A percentile compares a stretch with the other conserved stretches of the same genome.
These are phyloP conservation scores for Sympetrum striolatum DNA, from an alignment of 2,888 invertebrate species.

Conservation along the genomic window DNA sequence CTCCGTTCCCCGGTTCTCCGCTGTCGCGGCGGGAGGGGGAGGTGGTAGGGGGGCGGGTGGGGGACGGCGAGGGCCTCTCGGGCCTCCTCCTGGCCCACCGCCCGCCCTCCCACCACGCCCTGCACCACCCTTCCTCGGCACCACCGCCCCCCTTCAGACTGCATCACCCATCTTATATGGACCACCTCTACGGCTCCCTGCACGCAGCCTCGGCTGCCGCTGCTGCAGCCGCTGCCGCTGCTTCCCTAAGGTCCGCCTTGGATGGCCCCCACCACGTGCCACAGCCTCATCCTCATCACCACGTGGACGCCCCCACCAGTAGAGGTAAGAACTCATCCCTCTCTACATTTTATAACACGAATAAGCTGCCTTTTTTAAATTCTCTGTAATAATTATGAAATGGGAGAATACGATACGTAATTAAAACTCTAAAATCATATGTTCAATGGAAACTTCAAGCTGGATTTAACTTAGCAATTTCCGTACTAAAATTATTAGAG, in stretches of 20 bases:
- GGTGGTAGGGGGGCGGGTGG: neutral
- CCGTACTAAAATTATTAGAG: no score
- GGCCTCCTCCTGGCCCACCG: constrained; percentile 21
- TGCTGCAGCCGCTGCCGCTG: constrained; percentile 68
- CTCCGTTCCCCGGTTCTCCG: constrained; percentile 48
- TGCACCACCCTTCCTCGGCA: neutral
- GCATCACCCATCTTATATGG: constrained; percentile 76
- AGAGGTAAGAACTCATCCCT: constrained; percentile 67
- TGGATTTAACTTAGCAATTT: no score
- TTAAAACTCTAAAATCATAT: no score
- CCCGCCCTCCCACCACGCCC: constrained; percentile 3
- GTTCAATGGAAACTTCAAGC: no score
- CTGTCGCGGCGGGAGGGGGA: constrained; percentile 49
- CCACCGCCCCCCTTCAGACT: constrained; percentile 70
- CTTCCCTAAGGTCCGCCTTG: constrained; percentile 72
- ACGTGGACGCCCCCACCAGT: constrained; percentile 62
- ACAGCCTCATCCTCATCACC: constrained; percentile 68
- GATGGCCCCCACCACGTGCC: constrained; percentile 59
- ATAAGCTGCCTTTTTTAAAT: neutral
- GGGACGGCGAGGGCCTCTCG: constrained; percentile 23
- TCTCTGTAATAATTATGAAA: neutral
- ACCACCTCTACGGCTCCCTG: constrained; percentile 77
- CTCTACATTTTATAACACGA: neutral
- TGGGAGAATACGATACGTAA: no score
- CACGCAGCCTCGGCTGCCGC: constrained; percentile 70